Base-by-base conservation (phyloP, 1,140 invertebrate genomes). In the Alviniconcha marisindica region DNA sequence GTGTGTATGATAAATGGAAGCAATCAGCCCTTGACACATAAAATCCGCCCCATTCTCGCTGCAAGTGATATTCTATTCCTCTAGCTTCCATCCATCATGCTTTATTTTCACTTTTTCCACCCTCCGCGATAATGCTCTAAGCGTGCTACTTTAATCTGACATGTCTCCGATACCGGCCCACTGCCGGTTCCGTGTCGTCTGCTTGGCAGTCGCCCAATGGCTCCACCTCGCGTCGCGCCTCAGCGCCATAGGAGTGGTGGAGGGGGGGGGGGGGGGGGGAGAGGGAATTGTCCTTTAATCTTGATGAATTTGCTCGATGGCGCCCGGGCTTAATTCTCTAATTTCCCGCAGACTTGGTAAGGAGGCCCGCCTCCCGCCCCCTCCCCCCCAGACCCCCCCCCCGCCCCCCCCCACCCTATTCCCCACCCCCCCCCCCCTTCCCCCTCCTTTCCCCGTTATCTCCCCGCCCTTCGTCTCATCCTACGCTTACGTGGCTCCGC, bases 251-350 rank as follows among this genome's bases (percentile, higher is more conserved):
- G n/a, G 63, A 66, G 63, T 28, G 56, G 21, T 12, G 18, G 1
- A 2, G 21, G 54, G 21, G 54, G 28, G 54, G 21, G 54, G 18
- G 60, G 28, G 4, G 60, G 60, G 36, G n/a, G 36, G 69, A 15
- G 4, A 71, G 7, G 14, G 24, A 71, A 71, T 71, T 71, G 69
- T 71, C 69, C 69, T 71, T 71, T 71, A 71, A 71, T 71, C 69
- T 71, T 71, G 69, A 71, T 71, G 36, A 71, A 71, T 71, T 71
- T 71, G 69, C 36, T 71, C 69, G 33, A 42, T 15, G 66, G 69
- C 69, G 69, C 69, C 69, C 24, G 36, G 24, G 69, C 40, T 71
- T 71, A 38, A 71, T 71, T 71, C 69, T 33, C 33, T 71, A 40
- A 71, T 71, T 40, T 71, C 66, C 69, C 69, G 0, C 33, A 15